A percentile compares a stretch with the other conserved stretches of the same genome.
These are phyloP conservation scores for Gasteruption jaculator DNA, from an alignment of 2,888 invertebrate species.

Conservation along the genomic window DNA sequence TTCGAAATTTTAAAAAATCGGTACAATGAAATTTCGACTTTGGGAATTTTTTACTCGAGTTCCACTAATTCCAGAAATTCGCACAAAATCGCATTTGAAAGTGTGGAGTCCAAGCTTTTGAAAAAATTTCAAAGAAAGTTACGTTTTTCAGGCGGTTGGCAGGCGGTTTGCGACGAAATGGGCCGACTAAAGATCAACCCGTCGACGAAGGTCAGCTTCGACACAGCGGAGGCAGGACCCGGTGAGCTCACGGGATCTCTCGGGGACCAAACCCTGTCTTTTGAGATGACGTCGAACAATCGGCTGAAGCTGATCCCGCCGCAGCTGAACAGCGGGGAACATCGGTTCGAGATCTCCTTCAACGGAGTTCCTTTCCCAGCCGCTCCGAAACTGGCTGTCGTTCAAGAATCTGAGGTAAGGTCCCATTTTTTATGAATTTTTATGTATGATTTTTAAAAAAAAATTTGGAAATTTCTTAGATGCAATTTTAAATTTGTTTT, in stretches of 20 bases:
- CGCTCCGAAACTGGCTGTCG: constrained; percentile 46
- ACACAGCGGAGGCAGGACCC: constrained; percentile 86
- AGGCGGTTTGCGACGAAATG: constrained; percentile 70
- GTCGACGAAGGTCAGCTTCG: constrained; percentile 79
- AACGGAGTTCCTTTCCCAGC: constrained; percentile 55
- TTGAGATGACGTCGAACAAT: constrained; percentile 47
- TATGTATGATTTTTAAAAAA: neutral
- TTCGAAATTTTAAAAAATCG: too few species aligned
- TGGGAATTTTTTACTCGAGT: too few species aligned
- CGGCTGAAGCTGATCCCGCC: constrained; percentile 41
- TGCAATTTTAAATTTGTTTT: too few species aligned
- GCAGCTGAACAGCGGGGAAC: constrained; percentile 44
- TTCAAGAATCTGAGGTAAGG: constrained; percentile 41
- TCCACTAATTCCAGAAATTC: neutral
- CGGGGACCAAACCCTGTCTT: constrained; percentile 48
- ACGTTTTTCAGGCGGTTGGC: constrained; percentile 78
- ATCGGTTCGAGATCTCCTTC: constrained; percentile 57
- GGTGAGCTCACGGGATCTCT: constrained; percentile 69
- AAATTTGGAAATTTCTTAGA: too few species aligned
- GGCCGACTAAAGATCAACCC: constrained; percentile 63
- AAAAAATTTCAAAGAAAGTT: too few species aligned
- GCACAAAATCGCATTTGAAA: too few species aligned
- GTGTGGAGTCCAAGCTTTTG: too few species aligned
- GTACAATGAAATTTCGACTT: constrained; percentile 5
- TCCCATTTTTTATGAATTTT: constrained; percentile 5